Base-by-base conservation (phyloP, 2,113 vertebrate genomes). In the Hypanus sabinus region DNA sequence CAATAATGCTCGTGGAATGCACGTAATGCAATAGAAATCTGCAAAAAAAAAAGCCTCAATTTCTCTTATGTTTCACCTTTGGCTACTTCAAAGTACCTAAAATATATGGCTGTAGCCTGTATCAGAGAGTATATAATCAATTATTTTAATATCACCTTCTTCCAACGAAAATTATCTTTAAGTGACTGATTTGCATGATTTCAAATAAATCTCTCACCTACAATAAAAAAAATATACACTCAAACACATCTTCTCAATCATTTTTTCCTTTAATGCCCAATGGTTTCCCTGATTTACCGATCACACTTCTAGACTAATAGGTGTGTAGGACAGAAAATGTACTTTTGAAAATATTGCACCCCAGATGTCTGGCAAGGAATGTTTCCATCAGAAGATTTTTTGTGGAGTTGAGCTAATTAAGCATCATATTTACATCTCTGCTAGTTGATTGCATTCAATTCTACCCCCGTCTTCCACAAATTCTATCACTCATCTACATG, bases 121-220 rank as follows among this genome's bases (percentile, higher is more conserved):
- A 90, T 90, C 6, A 6, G 62, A 93, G 10, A 55, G 73, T 30
- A 93, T 73, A 27, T 30, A 27, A 24, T 55, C 33, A 36, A 46
- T 73, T 73, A 11, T 22, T 93, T 93, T 46, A 10, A 14, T 18
- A 36, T 73, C 33, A 2, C 85, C 33, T 90, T 65, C n/a, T 90
- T 90, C 85, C 30, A 65, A 90, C 30, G n/a, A 65, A 65, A 65
- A 14, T 73, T 91, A 24, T 91, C 55, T 93, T 73, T 93, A 93
- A 90, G 5, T 68, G 60, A 27, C 7, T 18, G n/a, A 60, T 7
- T 14, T 20, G n/a, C 85, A 90, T 33, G 85, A 9, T 90, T n/a
- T 90, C 60, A 90, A 65, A 68, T 90, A n/a, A 87, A 87, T 92
- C n/a, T 38, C 16, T 11, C 33, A 70, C 38, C 90, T 38, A n/a